Percentiles rank a stretch among this genome's conserved stretches.
phyloP scores from a whole-genome alignment of 2,797 vertebrate genomes.

The Microctenopoma stevenorrisi region DNA sequence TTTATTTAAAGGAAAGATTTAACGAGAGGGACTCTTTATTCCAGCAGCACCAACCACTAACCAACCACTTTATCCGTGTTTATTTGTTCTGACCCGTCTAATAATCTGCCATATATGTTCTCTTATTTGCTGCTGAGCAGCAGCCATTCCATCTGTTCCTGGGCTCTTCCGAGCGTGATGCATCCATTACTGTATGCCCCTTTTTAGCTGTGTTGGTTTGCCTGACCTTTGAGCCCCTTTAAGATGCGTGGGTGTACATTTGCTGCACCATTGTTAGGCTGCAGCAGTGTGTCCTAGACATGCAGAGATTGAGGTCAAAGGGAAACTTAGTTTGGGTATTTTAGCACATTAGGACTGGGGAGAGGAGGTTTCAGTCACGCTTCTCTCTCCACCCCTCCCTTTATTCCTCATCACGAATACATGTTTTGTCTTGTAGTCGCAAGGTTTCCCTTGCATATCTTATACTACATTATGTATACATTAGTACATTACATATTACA shows the following conservation, averaged over 20 bases:
- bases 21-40: slow-evolving; percentile 4
- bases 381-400: slow-evolving; percentile 22
- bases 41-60: slow-evolving; percentile 10
- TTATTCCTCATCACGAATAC: slow-evolving; percentile 48
- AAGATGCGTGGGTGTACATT: slow-evolving; percentile 62
- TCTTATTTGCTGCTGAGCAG: slow-evolving; percentile 63
- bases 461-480: too few relatives aligned
- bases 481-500: too few relatives aligned
- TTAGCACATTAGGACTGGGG: background rate
- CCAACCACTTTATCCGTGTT: slow-evolving; percentile 36
- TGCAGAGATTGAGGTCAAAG: slow-evolving; percentile 66
- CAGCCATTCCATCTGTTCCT: slow-evolving; percentile 68
- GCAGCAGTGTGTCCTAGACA: slow-evolving; percentile 39
- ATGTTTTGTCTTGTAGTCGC: slow-evolving; percentile 13
- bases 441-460: too few relatives aligned
- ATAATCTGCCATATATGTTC: slow-evolving; percentile 67
- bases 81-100: slow-evolving; percentile 22
- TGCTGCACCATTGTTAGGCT: slow-evolving; percentile 51
- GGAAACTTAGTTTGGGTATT: slow-evolving; percentile 53
- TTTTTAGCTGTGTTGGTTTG: slow-evolving; percentile 36
- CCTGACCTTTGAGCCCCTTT: slow-evolving; percentile 68
- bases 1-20: slow-evolving; percentile 23
- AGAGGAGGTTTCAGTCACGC: slow-evolving; percentile 42
- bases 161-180: slow-evolving; percentile 44
- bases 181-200: slow-evolving; percentile 57